Conservation (phyloP, 2,888 invertebrate genomes). For the Heteromurus nitidus region DNA sequence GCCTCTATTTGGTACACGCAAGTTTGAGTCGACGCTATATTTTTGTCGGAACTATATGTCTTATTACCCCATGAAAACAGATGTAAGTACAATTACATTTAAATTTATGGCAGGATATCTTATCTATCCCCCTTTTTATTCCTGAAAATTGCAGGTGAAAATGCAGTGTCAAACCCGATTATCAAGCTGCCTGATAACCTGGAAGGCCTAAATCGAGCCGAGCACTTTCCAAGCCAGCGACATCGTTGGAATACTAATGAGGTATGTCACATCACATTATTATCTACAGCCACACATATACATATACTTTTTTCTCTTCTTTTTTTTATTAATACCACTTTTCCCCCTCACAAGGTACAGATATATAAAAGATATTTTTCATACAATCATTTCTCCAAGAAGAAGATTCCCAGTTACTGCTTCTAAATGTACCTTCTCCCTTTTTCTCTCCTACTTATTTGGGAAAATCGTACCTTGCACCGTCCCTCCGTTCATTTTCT, state of each 20-base stretch:
- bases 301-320: neutral
- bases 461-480: neutral
- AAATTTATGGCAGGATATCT: slow-evolving; percentile 51
- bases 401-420: slow-evolving; percentile 1
- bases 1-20: neutral
- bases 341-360: neutral
- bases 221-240: slow-evolving; percentile 94
- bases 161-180: slow-evolving; percentile 73
- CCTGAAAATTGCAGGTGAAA: slow-evolving; percentile 71
- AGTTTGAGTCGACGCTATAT: neutral
- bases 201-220: slow-evolving; percentile 94
- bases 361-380: neutral
- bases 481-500: slow-evolving; percentile 8
- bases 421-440: neutral
- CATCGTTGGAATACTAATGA: slow-evolving; percentile 99
- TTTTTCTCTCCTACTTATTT: neutral
- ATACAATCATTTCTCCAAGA: neutral
- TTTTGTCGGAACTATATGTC: slow-evolving; percentile 6
- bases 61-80: slow-evolving; percentile 40
- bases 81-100: slow-evolving; percentile 57
- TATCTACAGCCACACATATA: neutral
- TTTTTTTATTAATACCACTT: slow-evolving; percentile 8
- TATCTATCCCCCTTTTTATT: slow-evolving; percentile 43
- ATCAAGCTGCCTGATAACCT: slow-evolving; percentile 96
- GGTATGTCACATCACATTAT: slow-evolving; percentile 80